Conservation (phyloP, 1,140 invertebrate genomes). For the Papilio xuthus region DNA sequence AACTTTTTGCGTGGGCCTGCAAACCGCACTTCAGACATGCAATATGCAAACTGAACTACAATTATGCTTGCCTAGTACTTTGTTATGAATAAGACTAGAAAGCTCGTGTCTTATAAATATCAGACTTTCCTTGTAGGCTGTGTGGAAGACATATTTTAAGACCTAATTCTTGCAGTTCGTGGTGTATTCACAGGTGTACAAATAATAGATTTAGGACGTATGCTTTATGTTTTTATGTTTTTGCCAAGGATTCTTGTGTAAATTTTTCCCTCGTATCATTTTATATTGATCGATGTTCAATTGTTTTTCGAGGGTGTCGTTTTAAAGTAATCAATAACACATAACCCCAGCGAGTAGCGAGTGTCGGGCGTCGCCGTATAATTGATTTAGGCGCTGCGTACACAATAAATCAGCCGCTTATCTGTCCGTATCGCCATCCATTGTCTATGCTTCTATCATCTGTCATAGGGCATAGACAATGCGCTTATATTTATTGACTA, state of each 20-base stretch:
- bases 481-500: constrained; percentile 41
- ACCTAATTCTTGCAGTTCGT: too few relatives aligned
- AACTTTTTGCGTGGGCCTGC: constrained; percentile 2
- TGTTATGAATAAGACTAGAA: not conserved
- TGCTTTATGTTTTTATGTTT: too few relatives aligned
- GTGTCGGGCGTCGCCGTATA: constrained; percentile 48
- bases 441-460: constrained; percentile 67
- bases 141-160: too few relatives aligned
- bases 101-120: not conserved
- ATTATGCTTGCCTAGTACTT: constrained; percentile 30
- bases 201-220: too few relatives aligned
- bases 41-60: constrained; percentile 5
- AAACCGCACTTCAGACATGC: not conserved
- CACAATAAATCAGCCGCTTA: constrained; percentile 62
- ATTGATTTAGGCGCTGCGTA: constrained; percentile 60
- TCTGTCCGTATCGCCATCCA: constrained; percentile 61
- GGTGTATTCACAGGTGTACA: too few relatives aligned
- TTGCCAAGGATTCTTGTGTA: not conserved
- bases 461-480: constrained; percentile 59
- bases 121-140: not conserved
- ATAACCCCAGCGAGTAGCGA: constrained; percentile 32
- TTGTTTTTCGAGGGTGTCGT: constrained; percentile 1
- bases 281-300: constrained; percentile 15
- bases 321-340: constrained; percentile 31
- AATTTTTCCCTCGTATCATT: not conserved